Conservation (phyloP, 2,888 invertebrate species). For the Dendrolimus houi region DNA sequence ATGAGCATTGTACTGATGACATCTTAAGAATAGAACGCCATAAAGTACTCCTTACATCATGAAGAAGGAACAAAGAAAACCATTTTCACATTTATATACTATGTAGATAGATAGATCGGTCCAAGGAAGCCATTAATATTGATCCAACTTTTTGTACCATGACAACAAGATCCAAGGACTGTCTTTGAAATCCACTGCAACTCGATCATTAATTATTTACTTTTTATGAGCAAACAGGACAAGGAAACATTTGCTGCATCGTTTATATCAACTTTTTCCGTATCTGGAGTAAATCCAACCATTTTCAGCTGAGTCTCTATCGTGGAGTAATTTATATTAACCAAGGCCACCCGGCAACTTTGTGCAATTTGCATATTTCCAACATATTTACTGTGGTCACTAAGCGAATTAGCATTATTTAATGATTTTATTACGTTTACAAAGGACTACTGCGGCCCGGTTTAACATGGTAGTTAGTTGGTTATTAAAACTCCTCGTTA, state of each 20-base stretch:
- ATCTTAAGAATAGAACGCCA: too few relatives aligned
- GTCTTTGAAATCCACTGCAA: not conserved
- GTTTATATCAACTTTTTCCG: too few relatives aligned
- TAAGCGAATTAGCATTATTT: conserved; percentile 56
- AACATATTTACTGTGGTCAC: conserved; percentile 51
- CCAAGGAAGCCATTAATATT: not conserved
- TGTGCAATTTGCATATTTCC: conserved; percentile 57
- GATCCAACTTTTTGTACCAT: not conserved
- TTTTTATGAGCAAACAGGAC: not conserved
- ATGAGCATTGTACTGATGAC: too few relatives aligned
- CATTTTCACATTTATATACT: too few relatives aligned
- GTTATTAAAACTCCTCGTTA: not conserved
- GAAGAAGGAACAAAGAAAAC: too few relatives aligned
- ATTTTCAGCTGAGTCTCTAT: not conserved
- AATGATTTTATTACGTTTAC: conserved; percentile 58
- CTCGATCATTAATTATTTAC: not conserved
- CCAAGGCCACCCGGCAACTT: conserved; percentile 44
- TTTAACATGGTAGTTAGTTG: not conserved
- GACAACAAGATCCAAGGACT: not conserved
- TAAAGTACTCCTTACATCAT: too few relatives aligned
- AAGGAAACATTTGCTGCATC: too few relatives aligned
- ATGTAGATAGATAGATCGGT: too few relatives aligned
- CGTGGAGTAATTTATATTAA: conserved; percentile 43
- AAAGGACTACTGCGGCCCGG: conserved; percentile 22
- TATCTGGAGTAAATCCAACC: too few relatives aligned